A percentile compares a stretch with the other conserved stretches of the same genome.
phyloP scores from a whole-genome alignment of 2,113 vertebrate genomes.

The Microtus montanus region DNA sequence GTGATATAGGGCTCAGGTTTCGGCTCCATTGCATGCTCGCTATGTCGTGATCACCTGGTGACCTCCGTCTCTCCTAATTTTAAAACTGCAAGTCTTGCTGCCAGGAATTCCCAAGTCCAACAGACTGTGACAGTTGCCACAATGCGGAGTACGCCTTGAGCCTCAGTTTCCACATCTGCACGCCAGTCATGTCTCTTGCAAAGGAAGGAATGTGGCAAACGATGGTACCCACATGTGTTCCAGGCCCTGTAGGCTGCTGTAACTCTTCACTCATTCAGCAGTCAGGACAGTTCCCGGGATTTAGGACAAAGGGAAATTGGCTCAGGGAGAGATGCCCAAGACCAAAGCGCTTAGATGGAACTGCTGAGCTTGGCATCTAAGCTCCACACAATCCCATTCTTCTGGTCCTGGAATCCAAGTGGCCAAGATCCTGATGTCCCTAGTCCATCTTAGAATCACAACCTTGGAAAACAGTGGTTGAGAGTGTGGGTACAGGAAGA shows the following conservation, averaged over 20 bases:
- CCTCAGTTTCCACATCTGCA: background rate
- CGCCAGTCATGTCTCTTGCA: background rate
- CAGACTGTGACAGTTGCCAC: background rate
- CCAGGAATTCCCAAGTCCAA: background rate
- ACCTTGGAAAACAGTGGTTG: background rate
- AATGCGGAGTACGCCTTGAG: background rate
- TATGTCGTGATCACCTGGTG: background rate
- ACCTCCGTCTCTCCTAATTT: background rate
- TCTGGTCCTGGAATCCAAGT: background rate
- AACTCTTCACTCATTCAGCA: background rate
- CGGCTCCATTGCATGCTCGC: background rate
- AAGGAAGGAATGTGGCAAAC: background rate
- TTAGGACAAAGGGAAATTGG: background rate
- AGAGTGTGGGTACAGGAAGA: background rate
- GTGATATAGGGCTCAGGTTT: background rate
- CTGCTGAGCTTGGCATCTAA: background rate
- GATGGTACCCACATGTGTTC: rapidly evolving
- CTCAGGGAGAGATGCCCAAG: background rate
- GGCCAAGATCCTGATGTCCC: no score
- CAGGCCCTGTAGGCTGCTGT: rapidly evolving
- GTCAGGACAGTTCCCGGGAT: rapidly evolving
- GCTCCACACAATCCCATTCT: background rate
- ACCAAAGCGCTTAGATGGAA: background rate
- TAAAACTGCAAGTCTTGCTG: background rate
- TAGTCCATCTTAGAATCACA: background rate